Conservation (phyloP, 2,797 vertebrate genomes). For the Melanotaenia maccullochi region DNA sequence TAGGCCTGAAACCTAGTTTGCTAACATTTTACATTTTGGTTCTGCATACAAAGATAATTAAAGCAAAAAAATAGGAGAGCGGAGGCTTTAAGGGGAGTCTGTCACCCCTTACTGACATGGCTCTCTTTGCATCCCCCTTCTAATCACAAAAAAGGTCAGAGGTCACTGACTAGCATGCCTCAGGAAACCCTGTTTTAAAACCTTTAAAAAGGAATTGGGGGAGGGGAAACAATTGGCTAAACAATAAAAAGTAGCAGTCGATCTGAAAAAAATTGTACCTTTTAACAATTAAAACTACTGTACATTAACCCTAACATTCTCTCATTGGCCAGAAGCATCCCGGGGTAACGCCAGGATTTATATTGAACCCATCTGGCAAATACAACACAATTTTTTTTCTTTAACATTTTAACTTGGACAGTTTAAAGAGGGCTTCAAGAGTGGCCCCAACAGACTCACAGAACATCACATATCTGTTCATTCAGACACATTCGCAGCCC, state of each 20-base stretch:
- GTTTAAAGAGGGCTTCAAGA: constrained; percentile 51
- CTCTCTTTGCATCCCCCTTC: constrained; percentile 70
- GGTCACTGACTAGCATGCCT: constrained; percentile 79
- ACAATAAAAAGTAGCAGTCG: constrained; percentile 66
- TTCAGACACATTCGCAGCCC: constrained; percentile 51
- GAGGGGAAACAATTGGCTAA: constrained; percentile 66
- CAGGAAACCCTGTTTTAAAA: constrained; percentile 86
- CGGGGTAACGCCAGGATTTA: constrained; percentile 50
- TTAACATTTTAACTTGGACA: constrained; percentile 51
- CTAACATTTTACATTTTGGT: constrained; percentile 84
- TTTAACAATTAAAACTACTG: constrained; percentile 80
- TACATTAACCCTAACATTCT: constrained; percentile 78
- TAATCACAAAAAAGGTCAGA: constrained; percentile 81
- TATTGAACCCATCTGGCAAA: constrained; percentile 57
- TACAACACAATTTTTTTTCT: constrained; percentile 54
- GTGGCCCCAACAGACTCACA: constrained; percentile 54
- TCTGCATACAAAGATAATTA: constrained; percentile 85
- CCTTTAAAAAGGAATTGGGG: constrained; percentile 71
- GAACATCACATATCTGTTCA: constrained; percentile 48
- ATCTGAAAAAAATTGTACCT: constrained; percentile 77
- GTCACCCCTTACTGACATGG: constrained; percentile 66
- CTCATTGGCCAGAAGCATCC: constrained; percentile 63
- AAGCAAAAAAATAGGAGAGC: constrained; percentile 79
- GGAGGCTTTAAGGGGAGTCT: constrained; percentile 58
- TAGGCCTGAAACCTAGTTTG: constrained; percentile 80